A percentile compares a stretch with the other conserved stretches of the same genome.
phyloP scores from a whole-genome alignment of 2,113 vertebrate genomes.

The Pollimyrus isidori region DNA sequence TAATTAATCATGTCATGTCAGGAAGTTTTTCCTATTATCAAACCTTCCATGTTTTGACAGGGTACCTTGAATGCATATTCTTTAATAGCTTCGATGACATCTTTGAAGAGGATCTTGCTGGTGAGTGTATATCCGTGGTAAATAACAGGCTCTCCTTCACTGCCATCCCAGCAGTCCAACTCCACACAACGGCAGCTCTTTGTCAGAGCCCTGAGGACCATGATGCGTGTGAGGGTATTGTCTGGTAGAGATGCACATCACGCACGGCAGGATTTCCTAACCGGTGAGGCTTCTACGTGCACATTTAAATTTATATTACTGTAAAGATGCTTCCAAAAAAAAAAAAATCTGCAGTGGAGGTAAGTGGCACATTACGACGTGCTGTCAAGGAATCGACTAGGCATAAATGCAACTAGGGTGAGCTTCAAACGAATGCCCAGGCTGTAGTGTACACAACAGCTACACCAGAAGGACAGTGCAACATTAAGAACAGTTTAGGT shows the following conservation, averaged over 20 bases:
- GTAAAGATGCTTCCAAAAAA: not conserved
- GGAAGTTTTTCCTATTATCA: not conserved
- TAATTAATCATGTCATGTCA: not conserved
- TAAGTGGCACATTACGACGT: not conserved
- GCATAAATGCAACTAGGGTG: not conserved
- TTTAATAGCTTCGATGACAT: slow-evolving; percentile 80
- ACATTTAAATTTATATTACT: not conserved
- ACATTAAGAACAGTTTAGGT: not conserved
- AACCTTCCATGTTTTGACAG: not conserved
- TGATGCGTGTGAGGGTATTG: not conserved
- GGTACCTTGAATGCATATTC: slow-evolving; percentile 92
- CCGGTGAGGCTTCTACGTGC: not conserved
- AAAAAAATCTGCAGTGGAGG: not conserved
- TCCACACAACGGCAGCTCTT: slow-evolving; percentile 94
- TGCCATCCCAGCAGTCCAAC: slow-evolving; percentile 91
- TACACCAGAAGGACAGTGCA: not conserved
- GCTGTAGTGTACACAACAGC: not conserved
- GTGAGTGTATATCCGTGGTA: slow-evolving; percentile 96
- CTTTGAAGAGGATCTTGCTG: slow-evolving; percentile 89
- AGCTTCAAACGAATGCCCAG: not conserved
- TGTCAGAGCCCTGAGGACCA: slow-evolving; percentile 71
- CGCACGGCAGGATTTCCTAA: not conserved
- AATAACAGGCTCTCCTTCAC: slow-evolving; percentile 78
- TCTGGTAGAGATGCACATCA: not conserved
- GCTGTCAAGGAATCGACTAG: not conserved